Evolutionary conservation across 2,797 vertebrate species (phyloP).

Genomic region (Diceros bicornis): DNA sequence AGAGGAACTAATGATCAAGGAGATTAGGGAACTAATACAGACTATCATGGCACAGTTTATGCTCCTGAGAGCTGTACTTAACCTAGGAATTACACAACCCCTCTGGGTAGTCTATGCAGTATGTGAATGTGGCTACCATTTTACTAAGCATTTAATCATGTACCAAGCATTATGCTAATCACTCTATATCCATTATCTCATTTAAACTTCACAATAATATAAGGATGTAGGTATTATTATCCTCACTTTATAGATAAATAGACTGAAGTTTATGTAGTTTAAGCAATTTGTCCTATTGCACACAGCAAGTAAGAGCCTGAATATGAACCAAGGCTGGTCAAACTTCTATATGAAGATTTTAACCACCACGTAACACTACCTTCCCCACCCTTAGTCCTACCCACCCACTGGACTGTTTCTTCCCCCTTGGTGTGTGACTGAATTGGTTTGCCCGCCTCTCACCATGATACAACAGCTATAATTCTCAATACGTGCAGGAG

Average conservation of each 20-base stretch:
- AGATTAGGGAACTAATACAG: neutral
- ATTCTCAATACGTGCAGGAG: conserved; percentile 24
- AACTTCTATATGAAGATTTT: neutral
- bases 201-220: conserved; percentile 59
- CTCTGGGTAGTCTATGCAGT: too few relatives aligned
- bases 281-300: conserved; percentile 1
- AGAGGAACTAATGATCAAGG: neutral
- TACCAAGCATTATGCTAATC: neutral
- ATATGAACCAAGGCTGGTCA: neutral
- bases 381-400: neutral
- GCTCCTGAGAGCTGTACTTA: neutral
- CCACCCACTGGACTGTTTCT: neutral
- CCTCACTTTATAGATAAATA: neutral
- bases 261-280: neutral
- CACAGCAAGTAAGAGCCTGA: neutral
- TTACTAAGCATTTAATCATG: neutral
- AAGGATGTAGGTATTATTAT: neutral
- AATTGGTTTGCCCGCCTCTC: neutral
- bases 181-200: conserved; percentile 15
- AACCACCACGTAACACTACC: neutral
- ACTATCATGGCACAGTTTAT: neutral
- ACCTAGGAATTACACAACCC: neutral
- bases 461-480: neutral
- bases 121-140: neutral
- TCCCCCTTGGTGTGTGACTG: neutral